phyloP scores from a whole-genome alignment of 2,888 invertebrate genomes.

The Tupiocoris notatus region DNA sequence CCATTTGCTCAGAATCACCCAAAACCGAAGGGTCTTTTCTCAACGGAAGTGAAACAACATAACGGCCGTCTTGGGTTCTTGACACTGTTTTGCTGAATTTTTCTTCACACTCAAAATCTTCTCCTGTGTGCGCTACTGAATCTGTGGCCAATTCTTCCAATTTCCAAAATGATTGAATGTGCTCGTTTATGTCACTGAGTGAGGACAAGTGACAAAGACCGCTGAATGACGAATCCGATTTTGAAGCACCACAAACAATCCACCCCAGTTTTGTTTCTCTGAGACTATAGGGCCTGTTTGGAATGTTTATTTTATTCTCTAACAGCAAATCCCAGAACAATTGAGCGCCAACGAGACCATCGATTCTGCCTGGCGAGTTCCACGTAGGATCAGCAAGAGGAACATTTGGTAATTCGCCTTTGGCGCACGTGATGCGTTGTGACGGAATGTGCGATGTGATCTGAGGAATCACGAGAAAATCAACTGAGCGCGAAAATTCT shows the following conservation, averaged over 20 bases:
- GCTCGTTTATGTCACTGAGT: conserved; percentile 7
- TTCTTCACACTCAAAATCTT: neutral
- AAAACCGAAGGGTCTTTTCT: neutral
- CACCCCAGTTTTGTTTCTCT: conserved; percentile 10
- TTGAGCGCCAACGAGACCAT: conserved; percentile 30
- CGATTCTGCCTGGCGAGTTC: conserved; percentile 24
- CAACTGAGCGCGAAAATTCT: neutral
- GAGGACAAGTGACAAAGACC: conserved; percentile 6
- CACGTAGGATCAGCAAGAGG: conserved; percentile 30
- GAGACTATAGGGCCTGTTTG: neutral
- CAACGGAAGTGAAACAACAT: neutral
- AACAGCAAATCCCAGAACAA: conserved; percentile 19
- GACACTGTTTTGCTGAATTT: neutral
- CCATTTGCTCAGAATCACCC: neutral
- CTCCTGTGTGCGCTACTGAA: neutral
- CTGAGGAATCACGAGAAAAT: conserved; percentile 14
- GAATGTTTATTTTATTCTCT: neutral
- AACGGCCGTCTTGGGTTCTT: neutral
- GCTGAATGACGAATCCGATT: neutral
- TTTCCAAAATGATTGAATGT: conserved; percentile 46
- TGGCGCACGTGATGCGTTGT: too few relatives aligned
- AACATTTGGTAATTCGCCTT: too few relatives aligned
- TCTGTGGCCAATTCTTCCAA: conserved; percentile 22
- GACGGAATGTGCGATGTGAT: neutral
- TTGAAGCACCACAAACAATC: neutral